Base-by-base conservation (phyloP, 2,113 vertebrate genomes). In the Serinus canaria region DNA sequence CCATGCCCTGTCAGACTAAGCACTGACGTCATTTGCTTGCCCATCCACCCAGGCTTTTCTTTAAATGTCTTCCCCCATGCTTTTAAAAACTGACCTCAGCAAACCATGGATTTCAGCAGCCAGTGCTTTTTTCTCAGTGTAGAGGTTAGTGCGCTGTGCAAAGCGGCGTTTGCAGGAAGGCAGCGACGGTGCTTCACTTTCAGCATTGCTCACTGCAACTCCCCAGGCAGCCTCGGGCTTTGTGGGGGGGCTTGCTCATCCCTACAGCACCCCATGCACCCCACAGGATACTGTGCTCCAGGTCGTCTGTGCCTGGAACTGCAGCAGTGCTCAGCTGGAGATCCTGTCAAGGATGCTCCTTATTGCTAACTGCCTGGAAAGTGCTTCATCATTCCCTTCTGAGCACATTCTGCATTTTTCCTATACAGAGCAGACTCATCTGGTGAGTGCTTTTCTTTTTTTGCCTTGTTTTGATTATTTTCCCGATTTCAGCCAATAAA, bases 371-470 rank as follows among this genome's bases (percentile, higher is more conserved):
- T 73, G 77, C 41, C 56, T 75, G 33, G 28, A 87, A 94, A 96
- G 52, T 84, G 87, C 87, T 92, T 89, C 89, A 87, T 97, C 94
- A 92, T 91, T 64, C 81, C 69, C 49, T 62, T 84, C 52, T 82
- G 87, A 92, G 49, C 69, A 64, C 17, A n/a, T 33, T 60, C 66
- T 85, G 41, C 70, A 73, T 59, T 90, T 74, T 86, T 55, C 46
- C 77, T 58, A 66, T 10, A 70, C 35, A 77, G 60, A 91, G 77
- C 59, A 77, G 50, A 50, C 30, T 21, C 22, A n/a, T 6, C 41
- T 87, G 50, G 50, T 69, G n/a, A 93, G 50, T 83, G 55, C 47
- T 53, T 80, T 5, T 78, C 22, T 21, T 31, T 22, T 64, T 62
- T 37, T 43, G 9, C 27, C 13, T 70, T 18, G 9, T 77, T 72